phyloP scores from a whole-genome alignment of 2,888 invertebrate species.

The Aspidiotus destructor region DNA sequence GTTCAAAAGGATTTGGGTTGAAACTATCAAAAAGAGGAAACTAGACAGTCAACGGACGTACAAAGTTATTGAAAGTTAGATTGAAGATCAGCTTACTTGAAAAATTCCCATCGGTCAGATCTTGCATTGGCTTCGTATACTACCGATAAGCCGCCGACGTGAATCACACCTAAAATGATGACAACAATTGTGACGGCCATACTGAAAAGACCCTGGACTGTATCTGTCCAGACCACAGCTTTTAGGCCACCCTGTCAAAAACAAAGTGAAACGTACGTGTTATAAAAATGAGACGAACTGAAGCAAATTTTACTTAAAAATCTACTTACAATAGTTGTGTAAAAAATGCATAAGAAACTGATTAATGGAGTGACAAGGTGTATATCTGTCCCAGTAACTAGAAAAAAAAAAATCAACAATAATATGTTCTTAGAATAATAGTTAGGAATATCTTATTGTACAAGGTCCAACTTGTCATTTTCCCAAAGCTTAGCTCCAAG shows the following conservation, averaged over 20 bases:
- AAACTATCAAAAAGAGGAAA: slow-evolving; percentile 48
- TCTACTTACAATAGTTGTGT: slow-evolving; percentile 71
- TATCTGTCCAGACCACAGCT: slow-evolving; percentile 73
- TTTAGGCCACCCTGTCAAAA: slow-evolving; percentile 58
- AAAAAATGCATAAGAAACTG: slow-evolving; percentile 79
- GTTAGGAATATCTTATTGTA: too few relatives aligned
- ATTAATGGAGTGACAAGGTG: slow-evolving; percentile 70
- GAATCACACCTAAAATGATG: slow-evolving; percentile 54
- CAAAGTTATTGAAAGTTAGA: too few relatives aligned
- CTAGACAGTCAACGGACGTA: too few relatives aligned
- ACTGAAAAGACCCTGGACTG: slow-evolving; percentile 64
- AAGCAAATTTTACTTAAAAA: too few relatives aligned
- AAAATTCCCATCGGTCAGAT: slow-evolving; percentile 59
- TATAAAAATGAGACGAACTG: too few relatives aligned
- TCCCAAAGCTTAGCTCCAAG: too few relatives aligned
- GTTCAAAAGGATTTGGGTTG: slow-evolving; percentile 64
- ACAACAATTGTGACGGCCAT: slow-evolving; percentile 59
- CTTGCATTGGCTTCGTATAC: slow-evolving; percentile 53
- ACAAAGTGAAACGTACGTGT: too few relatives aligned
- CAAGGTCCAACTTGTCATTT: too few relatives aligned
- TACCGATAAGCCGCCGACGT: slow-evolving; percentile 54
- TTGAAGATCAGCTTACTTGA: slow-evolving; percentile 49
- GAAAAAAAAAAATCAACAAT: slow-evolving; percentile 15
- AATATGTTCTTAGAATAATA: too few relatives aligned
- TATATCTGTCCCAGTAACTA: slow-evolving; percentile 72